Conservation (phyloP, 2,888 invertebrate species). For the Hyles lineata region DNA sequence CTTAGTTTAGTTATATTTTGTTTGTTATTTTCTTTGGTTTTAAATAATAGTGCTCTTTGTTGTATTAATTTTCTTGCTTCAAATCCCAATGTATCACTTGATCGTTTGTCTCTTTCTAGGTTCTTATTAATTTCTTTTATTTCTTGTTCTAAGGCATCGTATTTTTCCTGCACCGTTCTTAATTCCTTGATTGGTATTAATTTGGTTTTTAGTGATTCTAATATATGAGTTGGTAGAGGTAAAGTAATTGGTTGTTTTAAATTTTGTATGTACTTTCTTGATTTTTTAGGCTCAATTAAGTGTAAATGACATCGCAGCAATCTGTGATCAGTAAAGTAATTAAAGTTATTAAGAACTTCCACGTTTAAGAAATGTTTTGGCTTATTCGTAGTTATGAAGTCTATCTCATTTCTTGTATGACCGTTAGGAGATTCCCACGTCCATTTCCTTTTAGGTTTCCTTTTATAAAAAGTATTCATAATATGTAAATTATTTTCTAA, state of each 20-base stretch:
- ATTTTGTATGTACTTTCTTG: slow-evolving; percentile 26
- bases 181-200: slow-evolving; percentile 22
- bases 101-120: neutral
- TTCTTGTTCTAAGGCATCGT: slow-evolving; percentile 28
- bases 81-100: too few species aligned
- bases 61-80: slow-evolving; percentile 5
- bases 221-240: neutral
- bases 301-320: slow-evolving; percentile 30
- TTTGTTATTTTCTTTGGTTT: slow-evolving; percentile 19
- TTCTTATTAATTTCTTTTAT: slow-evolving; percentile 13
- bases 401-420: slow-evolving; percentile 38
- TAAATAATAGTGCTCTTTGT: neutral
- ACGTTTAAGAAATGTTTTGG: slow-evolving; percentile 30
- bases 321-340: slow-evolving; percentile 34
- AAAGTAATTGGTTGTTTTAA: slow-evolving; percentile 9
- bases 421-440: slow-evolving; percentile 42
- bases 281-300: slow-evolving; percentile 18
- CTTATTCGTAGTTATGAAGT: slow-evolving; percentile 36
- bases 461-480: slow-evolving; percentile 38
- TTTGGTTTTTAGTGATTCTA: slow-evolving; percentile 22
- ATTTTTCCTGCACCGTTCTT: slow-evolving; percentile 30
- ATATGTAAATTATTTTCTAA: slow-evolving; percentile 38
- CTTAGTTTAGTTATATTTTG: slow-evolving; percentile 23
- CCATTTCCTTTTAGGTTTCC: slow-evolving; percentile 37
- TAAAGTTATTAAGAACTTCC: slow-evolving; percentile 36